phyloP scores from a whole-genome alignment of 1,140 invertebrate species.

The Neuroterus valhalla region DNA sequence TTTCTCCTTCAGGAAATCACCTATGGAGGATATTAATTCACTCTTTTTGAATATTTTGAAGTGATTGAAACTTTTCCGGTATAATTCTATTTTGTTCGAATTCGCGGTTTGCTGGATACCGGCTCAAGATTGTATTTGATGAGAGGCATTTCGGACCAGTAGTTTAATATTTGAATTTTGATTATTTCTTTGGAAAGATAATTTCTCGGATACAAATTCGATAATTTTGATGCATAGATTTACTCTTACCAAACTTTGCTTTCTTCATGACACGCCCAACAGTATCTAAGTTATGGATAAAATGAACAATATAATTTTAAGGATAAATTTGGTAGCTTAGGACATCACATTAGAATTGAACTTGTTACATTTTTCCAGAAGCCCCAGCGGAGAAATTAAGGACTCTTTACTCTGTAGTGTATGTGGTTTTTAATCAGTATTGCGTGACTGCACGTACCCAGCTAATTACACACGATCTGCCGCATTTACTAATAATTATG shows the following conservation, averaged over 20 bases:
- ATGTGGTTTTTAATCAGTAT: slow-evolving; percentile 14
- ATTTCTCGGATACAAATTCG: background rate
- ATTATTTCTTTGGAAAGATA: background rate
- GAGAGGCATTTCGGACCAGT: background rate
- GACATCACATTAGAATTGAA: too few species aligned
- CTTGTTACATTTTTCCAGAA: background rate
- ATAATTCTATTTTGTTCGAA: slow-evolving; percentile 1
- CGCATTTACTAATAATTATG: slow-evolving; percentile 53
- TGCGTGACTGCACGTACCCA: background rate
- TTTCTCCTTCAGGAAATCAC: background rate
- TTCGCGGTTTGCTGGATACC: slow-evolving; percentile 36
- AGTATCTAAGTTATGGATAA: too few species aligned
- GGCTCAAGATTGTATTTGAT: background rate
- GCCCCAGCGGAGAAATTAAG: background rate
- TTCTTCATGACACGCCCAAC: too few species aligned
- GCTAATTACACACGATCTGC: slow-evolving; percentile 24
- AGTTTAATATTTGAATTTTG: background rate
- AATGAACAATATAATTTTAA: too few species aligned
- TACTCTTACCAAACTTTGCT: too few species aligned
- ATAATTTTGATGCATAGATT: too few species aligned
- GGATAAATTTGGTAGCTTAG: too few species aligned
- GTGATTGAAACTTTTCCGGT: background rate
- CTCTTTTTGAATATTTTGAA: background rate
- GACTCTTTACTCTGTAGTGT: background rate
- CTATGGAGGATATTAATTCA: background rate